phyloP scores from a whole-genome alignment of 2,113 vertebrate genomes.

The Coreoperca whiteheadi region DNA sequence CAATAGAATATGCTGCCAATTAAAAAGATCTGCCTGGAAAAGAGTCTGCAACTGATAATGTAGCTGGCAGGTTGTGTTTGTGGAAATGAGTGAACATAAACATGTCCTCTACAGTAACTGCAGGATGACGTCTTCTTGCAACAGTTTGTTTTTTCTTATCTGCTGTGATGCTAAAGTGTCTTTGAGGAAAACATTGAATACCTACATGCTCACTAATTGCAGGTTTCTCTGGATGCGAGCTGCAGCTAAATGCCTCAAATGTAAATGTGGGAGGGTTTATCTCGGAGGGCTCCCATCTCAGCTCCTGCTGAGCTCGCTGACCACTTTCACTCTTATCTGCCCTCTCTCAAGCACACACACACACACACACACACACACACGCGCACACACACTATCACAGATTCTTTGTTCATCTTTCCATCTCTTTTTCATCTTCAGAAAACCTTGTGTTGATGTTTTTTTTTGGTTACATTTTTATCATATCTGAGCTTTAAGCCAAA shows the following conservation, averaged over 20 bases:
- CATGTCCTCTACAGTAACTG: not conserved
- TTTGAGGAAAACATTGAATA: not conserved
- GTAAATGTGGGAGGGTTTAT: constrained; percentile 8
- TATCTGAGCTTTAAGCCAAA: not conserved
- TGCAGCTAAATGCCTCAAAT: constrained; percentile 2
- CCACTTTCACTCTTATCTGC: constrained; percentile 38
- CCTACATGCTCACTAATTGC: constrained; percentile 4
- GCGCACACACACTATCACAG: not conserved
- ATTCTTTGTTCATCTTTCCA: not conserved
- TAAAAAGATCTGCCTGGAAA: not conserved
- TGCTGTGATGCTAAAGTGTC: not conserved
- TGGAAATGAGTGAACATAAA: not conserved
- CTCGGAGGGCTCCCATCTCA: constrained; percentile 3
- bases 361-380: not conserved
- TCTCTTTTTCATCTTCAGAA: not conserved
- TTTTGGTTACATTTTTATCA: not conserved
- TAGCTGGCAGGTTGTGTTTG: not conserved
- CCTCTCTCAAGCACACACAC: not conserved
- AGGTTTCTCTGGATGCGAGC: constrained; percentile 1
- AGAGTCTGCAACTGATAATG: no score
- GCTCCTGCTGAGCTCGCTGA: constrained; percentile 34
- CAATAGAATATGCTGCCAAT: not conserved
- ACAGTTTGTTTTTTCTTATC: not conserved
- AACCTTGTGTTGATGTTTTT: not conserved
- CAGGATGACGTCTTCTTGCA: not conserved